A percentile compares a stretch with the other conserved stretches of the same genome.
Evolutionary conservation across 2,113 vertebrate species (phyloP).

Genomic region (Coptodon rendalli): DNA sequence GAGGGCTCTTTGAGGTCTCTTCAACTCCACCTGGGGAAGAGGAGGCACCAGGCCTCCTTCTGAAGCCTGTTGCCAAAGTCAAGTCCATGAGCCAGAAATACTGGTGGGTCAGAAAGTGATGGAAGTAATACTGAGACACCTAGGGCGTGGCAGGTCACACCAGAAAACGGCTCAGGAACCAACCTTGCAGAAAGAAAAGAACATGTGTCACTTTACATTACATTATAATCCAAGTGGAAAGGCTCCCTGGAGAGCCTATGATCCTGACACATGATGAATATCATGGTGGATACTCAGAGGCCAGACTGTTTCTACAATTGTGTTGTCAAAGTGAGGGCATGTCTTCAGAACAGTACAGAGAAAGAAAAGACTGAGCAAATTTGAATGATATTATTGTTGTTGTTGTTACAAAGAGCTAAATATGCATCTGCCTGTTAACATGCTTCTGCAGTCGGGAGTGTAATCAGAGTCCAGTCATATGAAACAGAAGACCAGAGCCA

Average conservation of each 20-base stretch:
- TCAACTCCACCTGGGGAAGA: slow-evolving; percentile 26
- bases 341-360: neutral
- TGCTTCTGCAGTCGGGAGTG: neutral
- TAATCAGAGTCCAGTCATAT: neutral
- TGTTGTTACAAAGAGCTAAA: neutral
- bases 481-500: neutral
- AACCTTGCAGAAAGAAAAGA: slow-evolving; percentile 32
- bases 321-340: neutral
- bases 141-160: neutral
- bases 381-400: neutral
- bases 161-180: neutral
- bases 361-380: neutral
- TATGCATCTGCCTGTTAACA: neutral
- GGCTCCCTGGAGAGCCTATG: neutral
- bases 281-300: neutral
- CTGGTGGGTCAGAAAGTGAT: slow-evolving; percentile 10
- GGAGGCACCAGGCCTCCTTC: slow-evolving; percentile 42
- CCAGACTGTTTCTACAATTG: neutral
- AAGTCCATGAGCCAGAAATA: slow-evolving; percentile 50
- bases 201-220: neutral
- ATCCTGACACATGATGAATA: neutral
- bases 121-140: neutral
- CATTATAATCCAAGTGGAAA: neutral
- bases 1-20: slow-evolving; percentile 56
- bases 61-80: slow-evolving; percentile 46